A percentile compares a stretch with the other conserved stretches of the same genome.
Evolutionary conservation across 1,140 invertebrate genomes (phyloP).

Genomic region (Pseudomyrmex flavicornis): DNA sequence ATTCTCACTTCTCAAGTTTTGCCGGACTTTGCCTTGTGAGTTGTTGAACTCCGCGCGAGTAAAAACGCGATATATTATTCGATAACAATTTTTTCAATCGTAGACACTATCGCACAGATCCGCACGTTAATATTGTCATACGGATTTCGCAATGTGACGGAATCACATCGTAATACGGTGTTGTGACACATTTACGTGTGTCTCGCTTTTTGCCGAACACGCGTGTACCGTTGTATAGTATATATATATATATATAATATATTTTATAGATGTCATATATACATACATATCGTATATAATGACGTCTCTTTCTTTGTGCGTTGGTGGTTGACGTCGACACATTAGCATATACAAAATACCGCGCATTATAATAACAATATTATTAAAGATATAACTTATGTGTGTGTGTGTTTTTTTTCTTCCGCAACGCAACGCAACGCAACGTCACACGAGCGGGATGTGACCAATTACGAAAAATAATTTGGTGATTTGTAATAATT

Average conservation of each 20-base stretch:
- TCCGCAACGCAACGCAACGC: background rate
- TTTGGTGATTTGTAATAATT: constrained; percentile 44
- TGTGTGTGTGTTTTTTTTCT: background rate
- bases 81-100: constrained; percentile 6
- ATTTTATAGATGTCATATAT: too few species aligned
- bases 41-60: background rate
- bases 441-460: background rate
- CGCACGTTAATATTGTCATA: constrained; percentile 7
- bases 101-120: background rate
- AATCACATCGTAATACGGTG: background rate
- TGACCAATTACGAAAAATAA: constrained; percentile 16
- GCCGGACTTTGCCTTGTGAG: background rate
- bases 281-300: too few species aligned
- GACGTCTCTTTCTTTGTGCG: too few species aligned
- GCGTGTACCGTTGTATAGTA: background rate
- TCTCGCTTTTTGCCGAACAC: background rate
- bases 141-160: background rate
- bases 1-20: background rate
- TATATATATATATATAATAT: too few species aligned
- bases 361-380: too few species aligned
- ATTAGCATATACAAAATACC: too few species aligned
- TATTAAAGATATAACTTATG: background rate
- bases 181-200: background rate
- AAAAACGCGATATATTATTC: background rate
- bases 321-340: too few species aligned